Conservation (phyloP, 2,888 invertebrate genomes). For the Eupithecia vulgata region DNA sequence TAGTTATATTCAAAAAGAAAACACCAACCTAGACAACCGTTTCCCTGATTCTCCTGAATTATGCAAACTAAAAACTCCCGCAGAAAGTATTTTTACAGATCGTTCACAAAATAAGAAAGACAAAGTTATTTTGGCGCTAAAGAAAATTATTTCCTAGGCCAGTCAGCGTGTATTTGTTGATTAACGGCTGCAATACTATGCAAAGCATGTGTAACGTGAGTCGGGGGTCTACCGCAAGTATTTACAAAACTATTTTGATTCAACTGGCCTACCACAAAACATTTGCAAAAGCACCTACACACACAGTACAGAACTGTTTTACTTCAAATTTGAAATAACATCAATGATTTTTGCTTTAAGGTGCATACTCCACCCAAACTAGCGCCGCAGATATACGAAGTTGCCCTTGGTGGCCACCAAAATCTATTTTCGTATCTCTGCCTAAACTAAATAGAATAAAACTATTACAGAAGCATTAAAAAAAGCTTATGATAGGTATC, state of each 20-base stretch:
- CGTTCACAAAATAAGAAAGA: background rate
- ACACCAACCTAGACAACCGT: background rate
- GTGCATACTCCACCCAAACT: too few species aligned
- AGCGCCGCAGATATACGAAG: too few species aligned
- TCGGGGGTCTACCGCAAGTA: background rate
- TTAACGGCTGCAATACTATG: slow-evolving; percentile 18
- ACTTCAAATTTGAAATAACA: too few species aligned
- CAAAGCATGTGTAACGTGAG: slow-evolving; percentile 24
- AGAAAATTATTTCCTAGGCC: slow-evolving; percentile 7
- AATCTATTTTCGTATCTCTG: too few species aligned
- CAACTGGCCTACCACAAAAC: background rate
- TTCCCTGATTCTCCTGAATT: slow-evolving; percentile 6
- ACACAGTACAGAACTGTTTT: too few species aligned
- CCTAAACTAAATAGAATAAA: too few species aligned
- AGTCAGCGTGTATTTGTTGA: slow-evolving; percentile 11
- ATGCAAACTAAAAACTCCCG: slow-evolving; percentile 10
- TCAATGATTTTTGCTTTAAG: too few species aligned
- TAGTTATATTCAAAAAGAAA: background rate
- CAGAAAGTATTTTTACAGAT: background rate
- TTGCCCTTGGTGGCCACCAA: too few species aligned
- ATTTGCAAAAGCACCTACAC: too few species aligned
- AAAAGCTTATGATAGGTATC: too few species aligned
- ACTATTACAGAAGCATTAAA: too few species aligned
- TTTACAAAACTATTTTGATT: background rate
- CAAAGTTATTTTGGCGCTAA: slow-evolving; percentile 5